Evolutionary conservation across 1,140 invertebrate genomes (phyloP).

Genomic region (Aphis gossypii): DNA sequence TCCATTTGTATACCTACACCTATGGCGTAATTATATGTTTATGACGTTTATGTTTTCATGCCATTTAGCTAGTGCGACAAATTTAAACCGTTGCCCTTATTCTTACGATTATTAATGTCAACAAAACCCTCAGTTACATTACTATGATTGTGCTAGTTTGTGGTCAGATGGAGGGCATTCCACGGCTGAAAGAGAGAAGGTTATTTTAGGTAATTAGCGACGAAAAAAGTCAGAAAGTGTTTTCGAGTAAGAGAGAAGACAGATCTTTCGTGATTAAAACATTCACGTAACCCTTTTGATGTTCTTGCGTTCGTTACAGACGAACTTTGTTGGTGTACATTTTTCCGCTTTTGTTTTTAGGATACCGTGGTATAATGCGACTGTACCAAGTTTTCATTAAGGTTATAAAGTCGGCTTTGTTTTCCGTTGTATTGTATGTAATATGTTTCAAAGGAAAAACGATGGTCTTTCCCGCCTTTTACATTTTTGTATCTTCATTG

Average conservation of each 20-base stretch:
- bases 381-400: slow-evolving; percentile 43
- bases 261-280: slow-evolving; percentile 45
- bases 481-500: background rate
- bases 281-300: slow-evolving; percentile 33
- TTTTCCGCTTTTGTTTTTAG: slow-evolving; percentile 18
- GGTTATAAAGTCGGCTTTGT: slow-evolving; percentile 30
- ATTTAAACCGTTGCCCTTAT: background rate
- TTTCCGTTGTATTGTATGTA: slow-evolving; percentile 23
- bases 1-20: background rate
- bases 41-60: background rate
- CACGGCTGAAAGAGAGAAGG: background rate
- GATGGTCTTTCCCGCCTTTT: background rate
- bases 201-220: slow-evolving; percentile 46
- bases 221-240: background rate
- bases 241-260: background rate
- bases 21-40: slow-evolving; percentile 31
- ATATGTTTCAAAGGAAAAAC: background rate
- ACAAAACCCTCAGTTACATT: background rate
- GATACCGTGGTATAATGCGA: background rate
- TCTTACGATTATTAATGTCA: background rate
- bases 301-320: slow-evolving; percentile 18
- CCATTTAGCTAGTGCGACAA: background rate
- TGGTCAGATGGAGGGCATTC: background rate
- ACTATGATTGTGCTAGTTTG: background rate
- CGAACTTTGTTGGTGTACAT: slow-evolving; percentile 24